A percentile compares a stretch with the other conserved stretches of the same genome.
Conservation (phyloP, 2,888 invertebrate genomes). For the Limenitis camilla region DNA sequence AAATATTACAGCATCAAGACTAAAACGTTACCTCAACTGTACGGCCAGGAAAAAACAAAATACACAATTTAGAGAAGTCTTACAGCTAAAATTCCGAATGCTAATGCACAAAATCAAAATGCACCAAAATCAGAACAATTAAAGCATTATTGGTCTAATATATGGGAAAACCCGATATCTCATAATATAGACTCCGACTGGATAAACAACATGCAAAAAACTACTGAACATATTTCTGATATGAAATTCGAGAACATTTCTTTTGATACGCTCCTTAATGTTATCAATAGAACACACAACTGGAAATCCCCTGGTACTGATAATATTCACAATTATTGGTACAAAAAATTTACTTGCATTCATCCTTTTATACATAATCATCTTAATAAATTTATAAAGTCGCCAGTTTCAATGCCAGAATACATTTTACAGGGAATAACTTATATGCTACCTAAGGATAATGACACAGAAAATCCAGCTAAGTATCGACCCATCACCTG, state of each 20-base stretch:
- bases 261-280: constrained; percentile 9
- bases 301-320: constrained; percentile 20
- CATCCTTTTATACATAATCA: constrained; percentile 1
- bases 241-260: constrained; percentile 20
- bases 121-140: too few relatives aligned
- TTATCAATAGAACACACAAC: constrained; percentile 14
- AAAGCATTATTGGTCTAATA: constrained; percentile 13
- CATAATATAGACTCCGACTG: constrained; percentile 18
- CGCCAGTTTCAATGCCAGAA: not conserved
- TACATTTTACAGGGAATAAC: constrained; percentile 21
- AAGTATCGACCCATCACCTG: constrained; percentile 21
- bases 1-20: not conserved
- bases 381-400: not conserved
- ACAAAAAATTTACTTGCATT: too few relatives aligned
- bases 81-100: too few relatives aligned
- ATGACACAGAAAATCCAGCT: constrained; percentile 3
- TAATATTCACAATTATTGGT: not conserved
- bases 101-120: too few relatives aligned
- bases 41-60: too few relatives aligned
- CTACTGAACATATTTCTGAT: not conserved
- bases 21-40: constrained; percentile 10
- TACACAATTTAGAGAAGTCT: too few relatives aligned
- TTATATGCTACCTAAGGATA: constrained; percentile 21
- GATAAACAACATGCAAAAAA: constrained; percentile 5
- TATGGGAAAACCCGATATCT: constrained; percentile 16